Evolutionary conservation across 1,140 invertebrate genomes (phyloP), one percentile per base, ranked within the genome.

Genomic region (Drosophila sucinea): DNA sequence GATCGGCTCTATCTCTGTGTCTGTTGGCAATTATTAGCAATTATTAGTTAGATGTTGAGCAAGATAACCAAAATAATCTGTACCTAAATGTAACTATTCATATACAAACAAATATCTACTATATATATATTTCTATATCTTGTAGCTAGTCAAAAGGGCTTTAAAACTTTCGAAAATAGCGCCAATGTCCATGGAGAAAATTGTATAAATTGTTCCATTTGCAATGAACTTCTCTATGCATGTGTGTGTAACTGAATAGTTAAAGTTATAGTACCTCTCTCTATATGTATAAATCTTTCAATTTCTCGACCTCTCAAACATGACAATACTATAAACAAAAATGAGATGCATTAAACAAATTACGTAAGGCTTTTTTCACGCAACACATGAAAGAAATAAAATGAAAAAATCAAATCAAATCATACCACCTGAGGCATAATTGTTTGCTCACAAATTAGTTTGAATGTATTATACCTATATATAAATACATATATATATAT

Each of bases 41-140:
- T 71, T 84, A 41, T 71, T 84, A 87, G 79, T 73, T 82, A 82
- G 75, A 64, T 70, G 75, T 87, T 87, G 75, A 79, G 58, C 56
- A 67, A 61, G 57, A 55, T 63, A 71, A 54, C 51, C 56, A 67
- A 64, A 55, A 73, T 32, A 44, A 56, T 27, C 61, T 67, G 64
- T 79, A 79, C 65, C 64, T 70, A 67, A 11, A 60, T 60, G 38
- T 58, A 68, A 40, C 51, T 67, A 51, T 51, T 47, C 44, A 51
- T 27, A 27, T 27, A 33, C 41, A 51, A 25, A 32, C 65, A 51
- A 17, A 17, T 17, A 17, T 17, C 17, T 17, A 17, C 17, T 44
- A 58, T 32, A n/a, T 32, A n/a, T 5, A 54, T 74, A 64, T 35
- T 17, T 41, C 4, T 51, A 35, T 11, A 54, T 62, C 63, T 27